Conservation (phyloP, 2,888 invertebrate species). For the Sinhomidia bicolor region DNA sequence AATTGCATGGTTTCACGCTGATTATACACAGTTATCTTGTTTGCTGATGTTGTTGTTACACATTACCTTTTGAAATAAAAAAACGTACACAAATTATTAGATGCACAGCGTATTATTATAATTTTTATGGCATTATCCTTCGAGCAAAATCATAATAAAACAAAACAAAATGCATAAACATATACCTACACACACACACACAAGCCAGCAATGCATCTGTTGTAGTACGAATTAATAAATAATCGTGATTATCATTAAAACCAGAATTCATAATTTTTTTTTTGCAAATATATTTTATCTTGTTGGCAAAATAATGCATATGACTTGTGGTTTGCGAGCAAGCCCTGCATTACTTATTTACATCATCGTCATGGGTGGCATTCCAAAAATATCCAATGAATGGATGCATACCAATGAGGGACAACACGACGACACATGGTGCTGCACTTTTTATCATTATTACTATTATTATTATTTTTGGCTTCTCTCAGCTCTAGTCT, state of each 20-base stretch:
- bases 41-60: constrained; percentile 3
- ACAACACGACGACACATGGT: not conserved
- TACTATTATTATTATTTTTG: not conserved
- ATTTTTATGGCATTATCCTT: not conserved
- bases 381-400: constrained; percentile 63
- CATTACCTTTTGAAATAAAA: not conserved
- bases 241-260: constrained; percentile 36
- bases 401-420: constrained; percentile 49
- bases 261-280: constrained; percentile 39
- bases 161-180: not conserved
- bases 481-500: not conserved
- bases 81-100: not conserved
- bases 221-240: constrained; percentile 32
- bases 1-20: not conserved
- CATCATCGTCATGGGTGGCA: constrained; percentile 58
- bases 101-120: not conserved
- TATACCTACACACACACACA: too few species aligned
- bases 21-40: constrained; percentile 18
- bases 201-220: too few species aligned
- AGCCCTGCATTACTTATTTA: constrained; percentile 1
- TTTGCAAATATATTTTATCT: not conserved
- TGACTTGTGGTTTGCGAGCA: not conserved
- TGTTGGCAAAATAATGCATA: not conserved
- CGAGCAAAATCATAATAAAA: not conserved
- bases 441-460: not conserved